Conservation (phyloP, 2,888 invertebrate genomes). For the Argynnis bischoffii region DNA sequence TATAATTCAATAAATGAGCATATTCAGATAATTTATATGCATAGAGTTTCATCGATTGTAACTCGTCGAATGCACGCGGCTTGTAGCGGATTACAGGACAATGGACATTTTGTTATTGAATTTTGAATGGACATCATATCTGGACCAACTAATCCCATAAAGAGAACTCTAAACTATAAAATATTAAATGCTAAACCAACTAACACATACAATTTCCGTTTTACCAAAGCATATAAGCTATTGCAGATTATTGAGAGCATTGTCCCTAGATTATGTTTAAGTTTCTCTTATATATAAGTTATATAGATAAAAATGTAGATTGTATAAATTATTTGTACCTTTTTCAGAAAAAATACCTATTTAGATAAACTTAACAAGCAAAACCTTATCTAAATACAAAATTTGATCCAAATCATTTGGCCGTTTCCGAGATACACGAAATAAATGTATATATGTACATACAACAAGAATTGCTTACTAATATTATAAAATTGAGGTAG, state of each 20-base stretch:
- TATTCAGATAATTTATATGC: not conserved
- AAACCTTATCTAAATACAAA: too few relatives aligned
- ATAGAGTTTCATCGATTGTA: constrained; percentile 8
- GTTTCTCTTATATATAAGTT: not conserved
- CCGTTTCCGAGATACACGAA: too few relatives aligned
- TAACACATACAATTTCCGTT: constrained; percentile 10
- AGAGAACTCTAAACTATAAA: constrained; percentile 16
- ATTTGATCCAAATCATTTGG: too few relatives aligned
- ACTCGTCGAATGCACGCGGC: constrained; percentile 8
- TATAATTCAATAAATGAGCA: too few relatives aligned
- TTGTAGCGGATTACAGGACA: constrained; percentile 24
- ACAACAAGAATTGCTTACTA: too few relatives aligned
- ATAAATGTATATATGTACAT: too few relatives aligned
- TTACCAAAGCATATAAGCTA: constrained; percentile 12
- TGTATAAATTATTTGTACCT: too few relatives aligned
- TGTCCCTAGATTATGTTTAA: not conserved
- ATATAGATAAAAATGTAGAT: too few relatives aligned
- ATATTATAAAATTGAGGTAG: too few relatives aligned
- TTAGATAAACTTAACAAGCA: too few relatives aligned
- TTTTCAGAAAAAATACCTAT: too few relatives aligned
- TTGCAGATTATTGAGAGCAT: not conserved
- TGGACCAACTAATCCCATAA: constrained; percentile 21
- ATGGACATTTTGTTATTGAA: constrained; percentile 26
- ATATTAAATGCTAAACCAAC: constrained; percentile 5
- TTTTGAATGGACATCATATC: constrained; percentile 17